Base-by-base conservation (phyloP, 2,888 invertebrate species). In the Drosophila anomelani region DNA sequence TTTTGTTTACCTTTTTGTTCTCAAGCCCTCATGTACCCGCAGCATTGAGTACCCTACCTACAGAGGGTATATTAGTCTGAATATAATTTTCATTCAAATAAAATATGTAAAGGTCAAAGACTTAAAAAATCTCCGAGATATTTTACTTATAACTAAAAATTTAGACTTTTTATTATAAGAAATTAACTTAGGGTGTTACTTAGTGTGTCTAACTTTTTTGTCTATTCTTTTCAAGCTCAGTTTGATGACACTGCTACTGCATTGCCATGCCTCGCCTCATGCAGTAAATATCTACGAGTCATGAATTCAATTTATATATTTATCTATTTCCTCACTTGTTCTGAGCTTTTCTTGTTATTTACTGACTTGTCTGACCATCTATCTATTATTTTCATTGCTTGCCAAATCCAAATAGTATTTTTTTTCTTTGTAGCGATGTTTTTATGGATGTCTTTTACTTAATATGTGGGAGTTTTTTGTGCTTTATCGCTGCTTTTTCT, bases 281-380 rank as follows among this genome's bases (percentile, higher is more conserved):
- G 61, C 43, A 36, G 49, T 51, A 34, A 53, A 61, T 41, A 34
- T 29, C 51, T 41, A 38, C 66, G 54, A 77, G 78, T 86, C 84
- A 84, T 86, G 76, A 84, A 88, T 76, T 84, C 86, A 86, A 86
- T 88, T 84, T 86, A 76, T 82, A 67, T 67, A 58, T 83, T 79
- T 85, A 76, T 73, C 47, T 51, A 32, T 49, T 73, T 62, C 39
- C 20, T 29, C 13, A 36, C 59, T 64, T 43, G 34, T 32, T n/a
- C 20, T 20, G 36, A 10, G 51, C 66, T 44, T 29, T 47, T 57
- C 61, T 60, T 51, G 59, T 17, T 62, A 38, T 41, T 39, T 73
- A 57, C 53, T 41, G 47, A 44, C 49, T 41, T 51, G 17, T 39
- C 56, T 49, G 32, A 13, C 44, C 26, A 23, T 38, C 13, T 51